Conservation (phyloP, 2,113 vertebrate genomes). For the Periophthalmodon schlosseri region DNA sequence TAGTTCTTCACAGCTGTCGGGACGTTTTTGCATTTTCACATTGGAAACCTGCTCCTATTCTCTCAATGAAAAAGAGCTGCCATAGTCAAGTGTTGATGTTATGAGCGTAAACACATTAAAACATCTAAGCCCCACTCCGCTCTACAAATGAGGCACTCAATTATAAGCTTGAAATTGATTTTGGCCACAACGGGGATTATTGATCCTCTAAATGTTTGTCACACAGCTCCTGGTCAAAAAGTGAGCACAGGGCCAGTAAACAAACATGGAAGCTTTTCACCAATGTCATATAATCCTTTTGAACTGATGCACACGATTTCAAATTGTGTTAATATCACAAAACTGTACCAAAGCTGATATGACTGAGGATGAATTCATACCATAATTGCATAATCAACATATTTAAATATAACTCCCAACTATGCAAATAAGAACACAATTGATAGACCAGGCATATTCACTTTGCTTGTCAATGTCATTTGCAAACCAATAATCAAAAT, state of each 20-base stretch:
- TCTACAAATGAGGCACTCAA: slow-evolving; percentile 71
- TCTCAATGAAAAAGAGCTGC: slow-evolving; percentile 51
- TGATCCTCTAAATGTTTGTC: slow-evolving; percentile 70
- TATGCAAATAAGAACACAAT: neutral
- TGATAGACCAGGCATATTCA: neutral
- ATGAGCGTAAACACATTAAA: slow-evolving; percentile 71
- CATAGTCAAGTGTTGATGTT: slow-evolving; percentile 61
- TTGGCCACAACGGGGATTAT: slow-evolving; percentile 73
- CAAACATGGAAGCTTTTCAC: slow-evolving; percentile 29
- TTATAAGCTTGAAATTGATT: slow-evolving; percentile 77
- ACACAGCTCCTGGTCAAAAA: slow-evolving; percentile 55
- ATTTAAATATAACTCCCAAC: neutral
- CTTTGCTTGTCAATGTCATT: neutral
- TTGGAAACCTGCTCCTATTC: slow-evolving; percentile 61
- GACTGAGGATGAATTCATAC: neutral
- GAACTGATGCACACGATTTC: slow-evolving; percentile 35
- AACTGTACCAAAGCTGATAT: neutral
- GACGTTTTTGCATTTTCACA: slow-evolving; percentile 64
- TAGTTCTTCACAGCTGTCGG: slow-evolving; percentile 70
- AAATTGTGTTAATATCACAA: neutral
- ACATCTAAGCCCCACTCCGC: slow-evolving; percentile 61
- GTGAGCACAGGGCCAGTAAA: slow-evolving; percentile 51
- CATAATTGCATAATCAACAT: neutral
- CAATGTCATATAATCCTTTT: slow-evolving; percentile 26
- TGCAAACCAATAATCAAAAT: neutral